phyloP scores from a whole-genome alignment of 1,140 invertebrate genomes.

The Pteromalus puparum region DNA sequence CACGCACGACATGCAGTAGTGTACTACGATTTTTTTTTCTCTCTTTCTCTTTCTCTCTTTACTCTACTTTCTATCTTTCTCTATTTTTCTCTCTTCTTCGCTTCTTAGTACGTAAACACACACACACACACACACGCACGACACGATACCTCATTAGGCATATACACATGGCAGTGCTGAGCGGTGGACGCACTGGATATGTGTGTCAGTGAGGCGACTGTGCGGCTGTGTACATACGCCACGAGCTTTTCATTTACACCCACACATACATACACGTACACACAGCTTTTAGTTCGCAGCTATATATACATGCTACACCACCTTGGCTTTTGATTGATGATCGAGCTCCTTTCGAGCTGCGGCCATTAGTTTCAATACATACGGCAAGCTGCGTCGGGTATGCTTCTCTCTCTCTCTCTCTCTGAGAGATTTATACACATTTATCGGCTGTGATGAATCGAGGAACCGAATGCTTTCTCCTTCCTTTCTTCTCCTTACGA shows the following conservation, averaged over 20 bases:
- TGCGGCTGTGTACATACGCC: too few relatives aligned
- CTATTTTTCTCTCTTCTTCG: background rate
- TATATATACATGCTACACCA: background rate
- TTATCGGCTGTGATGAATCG: too few relatives aligned
- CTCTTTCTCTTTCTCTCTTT: background rate
- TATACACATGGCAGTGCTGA: too few relatives aligned
- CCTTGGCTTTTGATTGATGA: background rate
- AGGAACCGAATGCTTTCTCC: too few relatives aligned
- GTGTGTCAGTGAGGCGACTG: constrained; percentile 25
- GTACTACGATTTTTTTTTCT: background rate
- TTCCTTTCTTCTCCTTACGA: too few relatives aligned
- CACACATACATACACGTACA: background rate
- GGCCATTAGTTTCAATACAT: too few relatives aligned
- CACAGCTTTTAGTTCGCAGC: background rate
- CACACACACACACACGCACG: background rate
- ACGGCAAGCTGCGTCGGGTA: too few relatives aligned
- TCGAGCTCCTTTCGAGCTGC: background rate
- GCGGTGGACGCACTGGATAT: background rate
- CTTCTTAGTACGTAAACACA: background rate
- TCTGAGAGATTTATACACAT: too few relatives aligned
- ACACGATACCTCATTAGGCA: background rate
- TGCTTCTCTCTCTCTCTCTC: too few relatives aligned
- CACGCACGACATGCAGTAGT: background rate
- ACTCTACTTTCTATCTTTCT: background rate
- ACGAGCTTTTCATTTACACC: background rate